phyloP scores from a whole-genome alignment of 2,113 vertebrate genomes.

The Paramormyrops kingsleyae region DNA sequence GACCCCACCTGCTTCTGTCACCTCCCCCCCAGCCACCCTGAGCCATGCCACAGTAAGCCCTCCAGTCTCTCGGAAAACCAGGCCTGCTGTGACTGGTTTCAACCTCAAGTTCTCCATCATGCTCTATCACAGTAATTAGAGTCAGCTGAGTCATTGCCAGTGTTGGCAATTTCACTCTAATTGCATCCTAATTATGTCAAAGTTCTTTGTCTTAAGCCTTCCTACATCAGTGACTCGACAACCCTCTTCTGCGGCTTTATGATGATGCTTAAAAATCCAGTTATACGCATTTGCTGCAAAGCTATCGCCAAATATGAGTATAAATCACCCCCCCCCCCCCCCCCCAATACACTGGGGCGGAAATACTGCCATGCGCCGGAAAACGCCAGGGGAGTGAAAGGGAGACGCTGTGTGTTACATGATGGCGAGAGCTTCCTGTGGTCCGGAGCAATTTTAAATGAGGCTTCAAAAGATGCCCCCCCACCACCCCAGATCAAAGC shows the following conservation, averaged over 20 bases:
- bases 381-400: not conserved
- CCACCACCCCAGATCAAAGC: not conserved
- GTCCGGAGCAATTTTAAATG: not conserved
- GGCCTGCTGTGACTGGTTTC: not conserved
- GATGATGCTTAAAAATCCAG: not conserved
- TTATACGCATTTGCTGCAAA: not conserved
- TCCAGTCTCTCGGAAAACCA: not conserved
- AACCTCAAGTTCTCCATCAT: not conserved
- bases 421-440: not conserved
- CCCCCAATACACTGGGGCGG: too few relatives aligned
- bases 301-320: not conserved
- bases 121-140: not conserved
- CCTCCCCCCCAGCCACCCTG: conserved; percentile 36
- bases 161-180: not conserved
- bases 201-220: not conserved
- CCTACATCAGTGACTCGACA: not conserved
- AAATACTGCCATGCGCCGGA: not conserved
- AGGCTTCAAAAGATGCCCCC: not conserved
- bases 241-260: not conserved
- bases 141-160: not conserved
- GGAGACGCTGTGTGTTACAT: not conserved
- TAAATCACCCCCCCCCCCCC: too few relatives aligned
- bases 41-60: conserved; percentile 39
- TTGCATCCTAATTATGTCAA: not conserved
- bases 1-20: conserved; percentile 20